Evolutionary conservation across 2,113 vertebrate species (phyloP).

Genomic region (Equus quagga): DNA sequence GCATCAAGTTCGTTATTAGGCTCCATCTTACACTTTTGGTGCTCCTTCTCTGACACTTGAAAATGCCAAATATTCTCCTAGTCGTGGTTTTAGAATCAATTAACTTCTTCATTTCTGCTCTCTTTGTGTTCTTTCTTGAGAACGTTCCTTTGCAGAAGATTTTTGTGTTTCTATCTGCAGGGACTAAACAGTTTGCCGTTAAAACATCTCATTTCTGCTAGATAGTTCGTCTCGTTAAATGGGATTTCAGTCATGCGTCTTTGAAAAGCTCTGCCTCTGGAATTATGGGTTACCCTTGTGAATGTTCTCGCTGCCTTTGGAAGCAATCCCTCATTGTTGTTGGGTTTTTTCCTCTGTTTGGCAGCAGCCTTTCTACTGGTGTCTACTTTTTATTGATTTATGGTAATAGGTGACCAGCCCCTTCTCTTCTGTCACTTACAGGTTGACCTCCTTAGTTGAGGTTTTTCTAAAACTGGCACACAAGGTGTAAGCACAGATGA

Average conservation of each 20-base stretch:
- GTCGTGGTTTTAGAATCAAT: constrained; percentile 28
- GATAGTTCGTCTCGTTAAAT: constrained; percentile 26
- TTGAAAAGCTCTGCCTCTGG: not conserved
- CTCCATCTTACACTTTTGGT: not conserved
- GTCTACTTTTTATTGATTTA: constrained; percentile 67
- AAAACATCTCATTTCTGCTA: constrained; percentile 59
- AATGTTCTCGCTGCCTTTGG: constrained; percentile 53
- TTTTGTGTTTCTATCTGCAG: not conserved
- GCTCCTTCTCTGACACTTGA: constrained; percentile 4
- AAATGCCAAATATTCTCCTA: constrained; percentile 57
- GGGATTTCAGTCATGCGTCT: constrained; percentile 45
- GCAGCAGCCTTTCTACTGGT: constrained; percentile 39
- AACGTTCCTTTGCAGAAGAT: constrained; percentile 16
- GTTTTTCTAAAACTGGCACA: constrained; percentile 57
- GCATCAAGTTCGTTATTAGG: constrained; percentile 27
- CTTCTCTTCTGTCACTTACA: constrained; percentile 60
- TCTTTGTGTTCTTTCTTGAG: not conserved
- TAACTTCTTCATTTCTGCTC: not conserved
- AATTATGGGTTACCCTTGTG: constrained; percentile 57
- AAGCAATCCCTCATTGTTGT: constrained; percentile 2
- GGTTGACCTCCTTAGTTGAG: constrained; percentile 51
- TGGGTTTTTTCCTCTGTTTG: not conserved
- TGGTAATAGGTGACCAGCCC: constrained; percentile 14
- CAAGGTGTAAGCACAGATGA: not conserved
- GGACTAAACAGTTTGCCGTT: not conserved